Evolutionary conservation across 2,113 vertebrate genomes (phyloP).

Genomic region (Dasyornis broadbenti): DNA sequence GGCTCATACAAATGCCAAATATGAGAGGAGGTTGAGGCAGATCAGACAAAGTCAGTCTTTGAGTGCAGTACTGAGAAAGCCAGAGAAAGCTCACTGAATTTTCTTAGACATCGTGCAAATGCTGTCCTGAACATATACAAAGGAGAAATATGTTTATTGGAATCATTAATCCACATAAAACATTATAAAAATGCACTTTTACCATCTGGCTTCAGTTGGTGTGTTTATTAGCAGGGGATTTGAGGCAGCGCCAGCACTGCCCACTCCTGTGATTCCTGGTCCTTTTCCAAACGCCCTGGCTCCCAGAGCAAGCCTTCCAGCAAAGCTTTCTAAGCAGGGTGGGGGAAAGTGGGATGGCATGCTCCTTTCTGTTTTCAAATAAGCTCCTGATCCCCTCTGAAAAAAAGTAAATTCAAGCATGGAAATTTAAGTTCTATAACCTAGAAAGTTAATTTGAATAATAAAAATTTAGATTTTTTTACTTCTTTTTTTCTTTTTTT

Average conservation of each 20-base stretch:
- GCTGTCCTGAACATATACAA: neutral
- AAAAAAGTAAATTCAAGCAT: neutral
- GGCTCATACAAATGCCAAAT: neutral
- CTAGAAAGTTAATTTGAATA: neutral
- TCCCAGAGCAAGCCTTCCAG: neutral
- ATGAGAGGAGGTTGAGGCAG: neutral
- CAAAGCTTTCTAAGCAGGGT: neutral
- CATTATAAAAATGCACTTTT: neutral
- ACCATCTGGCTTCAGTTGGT: neutral
- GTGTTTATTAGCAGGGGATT: conserved; percentile 12
- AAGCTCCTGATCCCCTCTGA: neutral
- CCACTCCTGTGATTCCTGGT: neutral
- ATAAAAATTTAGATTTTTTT: neutral
- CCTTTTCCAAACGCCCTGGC: neutral
- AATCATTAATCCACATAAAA: conserved; percentile 3
- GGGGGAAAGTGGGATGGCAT: neutral
- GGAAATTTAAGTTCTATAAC: neutral
- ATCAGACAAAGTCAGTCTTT: neutral
- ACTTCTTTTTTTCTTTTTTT: neutral
- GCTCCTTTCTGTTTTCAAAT: neutral
- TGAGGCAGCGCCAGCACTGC: neutral
- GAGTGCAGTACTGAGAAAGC: neutral
- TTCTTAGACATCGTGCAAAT: neutral
- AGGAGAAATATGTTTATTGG: conserved; percentile 8
- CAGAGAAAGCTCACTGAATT: neutral